Evolutionary conservation across 2,797 vertebrate genomes (phyloP).

Genomic region (Schizothorax lantsangensis): DNA sequence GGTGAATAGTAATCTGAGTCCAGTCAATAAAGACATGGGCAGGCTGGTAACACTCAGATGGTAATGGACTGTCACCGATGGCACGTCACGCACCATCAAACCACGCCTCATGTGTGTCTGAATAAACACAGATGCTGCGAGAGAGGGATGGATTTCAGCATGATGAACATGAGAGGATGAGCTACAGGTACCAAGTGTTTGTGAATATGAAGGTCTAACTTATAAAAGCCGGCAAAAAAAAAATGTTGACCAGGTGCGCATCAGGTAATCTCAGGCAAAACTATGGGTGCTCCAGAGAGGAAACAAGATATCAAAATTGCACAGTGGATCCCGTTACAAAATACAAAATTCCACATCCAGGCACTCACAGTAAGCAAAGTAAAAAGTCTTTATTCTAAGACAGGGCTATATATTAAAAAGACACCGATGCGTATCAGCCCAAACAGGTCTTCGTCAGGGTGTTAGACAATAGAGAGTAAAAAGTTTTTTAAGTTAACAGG

Average conservation of each 20-base stretch:
- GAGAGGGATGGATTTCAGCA: not conserved
- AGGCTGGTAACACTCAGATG: slow-evolving; percentile 13
- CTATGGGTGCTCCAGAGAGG: too few species aligned
- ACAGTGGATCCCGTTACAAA: too few species aligned
- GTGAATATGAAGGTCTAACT: not conserved
- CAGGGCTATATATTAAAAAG: not conserved
- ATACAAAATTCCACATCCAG: too few species aligned
- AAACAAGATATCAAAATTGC: too few species aligned
- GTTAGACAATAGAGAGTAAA: too few species aligned
- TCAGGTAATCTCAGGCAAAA: too few species aligned
- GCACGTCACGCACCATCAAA: slow-evolving; percentile 8
- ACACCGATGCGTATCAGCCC: too few species aligned
- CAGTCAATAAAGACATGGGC: not conserved
- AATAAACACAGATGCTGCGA: slow-evolving; percentile 22
- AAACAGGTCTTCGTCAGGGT: too few species aligned
- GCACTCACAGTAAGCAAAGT: too few species aligned
- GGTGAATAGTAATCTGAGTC: not conserved
- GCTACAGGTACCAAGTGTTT: not conserved
- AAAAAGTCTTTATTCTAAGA: too few species aligned
- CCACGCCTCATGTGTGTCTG: not conserved
- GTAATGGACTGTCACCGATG: slow-evolving; percentile 9
- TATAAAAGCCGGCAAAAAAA: not conserved
- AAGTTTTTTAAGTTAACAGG: too few species aligned
- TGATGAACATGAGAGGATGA: not conserved
- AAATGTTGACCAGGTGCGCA: too few species aligned